A percentile compares a stretch with the other conserved stretches of the same genome.
Conservation (phyloP, 2,888 invertebrate genomes). For the Seira ritae region DNA sequence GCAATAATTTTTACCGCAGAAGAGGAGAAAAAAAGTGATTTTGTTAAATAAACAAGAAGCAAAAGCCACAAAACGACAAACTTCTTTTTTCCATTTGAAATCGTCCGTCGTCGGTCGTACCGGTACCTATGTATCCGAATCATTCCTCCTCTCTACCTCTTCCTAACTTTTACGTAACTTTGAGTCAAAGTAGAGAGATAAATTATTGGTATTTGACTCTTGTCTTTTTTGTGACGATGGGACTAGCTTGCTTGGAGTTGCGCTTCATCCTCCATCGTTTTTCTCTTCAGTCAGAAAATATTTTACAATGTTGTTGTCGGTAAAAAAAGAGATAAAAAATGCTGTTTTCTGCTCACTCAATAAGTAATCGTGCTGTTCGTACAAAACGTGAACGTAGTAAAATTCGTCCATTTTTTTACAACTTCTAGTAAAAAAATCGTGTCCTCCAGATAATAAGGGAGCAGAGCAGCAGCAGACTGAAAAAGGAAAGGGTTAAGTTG, state of each 20-base stretch:
- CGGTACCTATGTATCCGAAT: no score
- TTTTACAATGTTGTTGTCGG: constrained; percentile 48
- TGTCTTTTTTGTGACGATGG: neutral
- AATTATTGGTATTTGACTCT: constrained; percentile 46
- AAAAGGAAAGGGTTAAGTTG: no score
- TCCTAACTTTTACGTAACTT: no score
- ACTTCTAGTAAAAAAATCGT: constrained; percentile 25
- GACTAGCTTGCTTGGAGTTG: no score
- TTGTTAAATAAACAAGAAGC: no score
- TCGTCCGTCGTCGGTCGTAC: no score
- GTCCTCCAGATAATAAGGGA: constrained; percentile 29
- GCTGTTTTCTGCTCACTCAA: constrained; percentile 24
- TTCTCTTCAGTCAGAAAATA: constrained; percentile 20
- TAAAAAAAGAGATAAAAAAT: constrained; percentile 33
- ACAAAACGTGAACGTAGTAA: neutral
- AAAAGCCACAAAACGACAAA: no score
- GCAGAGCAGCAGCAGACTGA: no score
- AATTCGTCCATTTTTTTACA: constrained; percentile 12
- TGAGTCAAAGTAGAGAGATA: neutral
- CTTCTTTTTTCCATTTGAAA: no score
- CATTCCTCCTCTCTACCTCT: no score
- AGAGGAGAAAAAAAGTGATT: no score
- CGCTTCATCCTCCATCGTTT: constrained; percentile 28
- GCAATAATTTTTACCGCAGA: no score
- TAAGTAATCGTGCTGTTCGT: constrained; percentile 17